phyloP scores from a whole-genome alignment of 2,797 vertebrate genomes.

The Pagetopsis macropterus region DNA sequence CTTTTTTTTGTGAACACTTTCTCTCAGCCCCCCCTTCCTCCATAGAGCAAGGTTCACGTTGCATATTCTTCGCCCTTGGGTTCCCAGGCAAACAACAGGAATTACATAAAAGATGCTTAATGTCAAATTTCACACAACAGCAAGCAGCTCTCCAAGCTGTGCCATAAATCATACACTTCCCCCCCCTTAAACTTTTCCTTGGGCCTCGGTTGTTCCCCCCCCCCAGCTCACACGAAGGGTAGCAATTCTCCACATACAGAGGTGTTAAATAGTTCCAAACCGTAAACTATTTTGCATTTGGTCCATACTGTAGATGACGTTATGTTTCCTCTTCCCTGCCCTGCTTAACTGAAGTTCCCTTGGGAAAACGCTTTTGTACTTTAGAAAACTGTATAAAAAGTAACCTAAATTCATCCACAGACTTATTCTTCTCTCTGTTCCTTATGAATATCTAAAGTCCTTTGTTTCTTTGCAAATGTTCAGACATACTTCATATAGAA shows the following conservation, averaged over 20 bases:
- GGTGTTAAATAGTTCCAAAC: neutral
- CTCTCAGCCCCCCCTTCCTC: conserved; percentile 38
- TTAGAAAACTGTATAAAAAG: conserved; percentile 44
- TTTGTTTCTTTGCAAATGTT: conserved; percentile 58
- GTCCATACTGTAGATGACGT: conserved; percentile 9
- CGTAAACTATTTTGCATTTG: conserved; percentile 29
- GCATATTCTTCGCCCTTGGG: conserved; percentile 75
- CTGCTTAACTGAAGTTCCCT: conserved; percentile 40
- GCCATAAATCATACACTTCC: conserved; percentile 71
- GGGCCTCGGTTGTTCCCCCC: conserved; percentile 9
- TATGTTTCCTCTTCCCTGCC: conserved; percentile 14
- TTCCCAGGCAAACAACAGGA: conserved; percentile 65
- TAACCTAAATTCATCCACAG: conserved; percentile 46
- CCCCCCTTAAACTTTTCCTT: conserved; percentile 49
- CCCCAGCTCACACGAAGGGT: conserved; percentile 21
- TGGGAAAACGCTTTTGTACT: conserved; percentile 41
- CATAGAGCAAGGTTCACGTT: conserved; percentile 66
- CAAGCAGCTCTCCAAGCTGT: conserved; percentile 71
- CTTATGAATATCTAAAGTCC: conserved; percentile 27
- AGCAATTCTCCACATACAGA: neutral
- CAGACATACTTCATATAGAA: conserved; percentile 69
- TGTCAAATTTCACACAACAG: conserved; percentile 82
- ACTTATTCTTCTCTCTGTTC: conserved; percentile 10
- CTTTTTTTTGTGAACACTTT: conserved; percentile 60
- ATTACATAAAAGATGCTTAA: conserved; percentile 78